Percentiles rank a stretch among this genome's conserved stretches.
Evolutionary conservation across 2,113 vertebrate species (phyloP).

Genomic region (Apteryx owenii): DNA sequence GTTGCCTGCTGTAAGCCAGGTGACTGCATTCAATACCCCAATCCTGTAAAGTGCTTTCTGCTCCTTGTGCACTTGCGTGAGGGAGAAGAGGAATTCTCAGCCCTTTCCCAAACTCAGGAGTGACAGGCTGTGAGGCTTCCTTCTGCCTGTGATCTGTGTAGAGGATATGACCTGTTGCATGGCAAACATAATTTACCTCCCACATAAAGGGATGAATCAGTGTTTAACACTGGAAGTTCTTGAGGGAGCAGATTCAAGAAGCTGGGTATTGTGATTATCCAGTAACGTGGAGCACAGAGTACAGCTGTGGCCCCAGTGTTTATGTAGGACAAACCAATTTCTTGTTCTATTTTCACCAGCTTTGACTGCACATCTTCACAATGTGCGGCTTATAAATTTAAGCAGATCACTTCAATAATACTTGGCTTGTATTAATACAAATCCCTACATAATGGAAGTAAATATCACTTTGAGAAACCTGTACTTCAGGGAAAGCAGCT

Average conservation of each 20-base stretch:
- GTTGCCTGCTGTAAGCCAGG: not conserved
- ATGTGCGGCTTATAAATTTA: not conserved
- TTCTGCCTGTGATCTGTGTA: not conserved
- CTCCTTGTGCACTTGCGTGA: not conserved
- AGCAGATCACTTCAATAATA: not conserved
- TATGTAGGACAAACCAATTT: not conserved
- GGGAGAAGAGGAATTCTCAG: not conserved
- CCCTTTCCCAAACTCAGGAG: not conserved
- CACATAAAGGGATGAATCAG: not conserved
- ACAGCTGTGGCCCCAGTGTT: not conserved
- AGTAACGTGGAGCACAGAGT: not conserved
- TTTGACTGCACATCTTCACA: not conserved
- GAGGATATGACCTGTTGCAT: not conserved
- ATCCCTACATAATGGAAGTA: not conserved
- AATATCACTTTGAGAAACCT: not conserved
- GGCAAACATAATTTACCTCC: not conserved
- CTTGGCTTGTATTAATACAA: not conserved
- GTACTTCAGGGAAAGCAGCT: not conserved
- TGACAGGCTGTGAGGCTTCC: not conserved
- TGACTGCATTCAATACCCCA: fast-evolving
- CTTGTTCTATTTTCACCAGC: not conserved
- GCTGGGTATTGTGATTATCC: not conserved
- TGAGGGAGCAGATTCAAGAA: not conserved
- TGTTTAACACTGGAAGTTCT: not conserved
- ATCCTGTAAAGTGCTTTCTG: not conserved